Conservation (phyloP, 2,113 vertebrate species). For the Plestiodon gilberti region DNA sequence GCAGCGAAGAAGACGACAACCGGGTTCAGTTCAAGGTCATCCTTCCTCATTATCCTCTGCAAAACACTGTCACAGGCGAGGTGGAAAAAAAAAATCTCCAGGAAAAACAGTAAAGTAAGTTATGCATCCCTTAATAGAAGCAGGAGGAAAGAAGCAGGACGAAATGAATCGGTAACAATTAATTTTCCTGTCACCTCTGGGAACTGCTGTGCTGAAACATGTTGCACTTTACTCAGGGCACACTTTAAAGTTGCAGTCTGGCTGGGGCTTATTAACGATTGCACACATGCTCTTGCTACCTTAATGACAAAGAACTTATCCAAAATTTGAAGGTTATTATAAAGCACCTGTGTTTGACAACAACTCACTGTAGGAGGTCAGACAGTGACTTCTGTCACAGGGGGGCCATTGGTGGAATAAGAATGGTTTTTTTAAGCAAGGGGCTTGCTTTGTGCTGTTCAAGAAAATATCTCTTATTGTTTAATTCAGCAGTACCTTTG, state of each 20-base stretch:
- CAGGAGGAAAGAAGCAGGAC: not conserved
- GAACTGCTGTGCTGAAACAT: rapidly evolving
- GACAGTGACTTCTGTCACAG: constrained; percentile 13
- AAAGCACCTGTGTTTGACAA: constrained; percentile 17
- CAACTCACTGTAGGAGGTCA: not conserved
- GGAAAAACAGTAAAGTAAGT: not conserved
- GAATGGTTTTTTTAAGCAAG: constrained; percentile 12
- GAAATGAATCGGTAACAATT: not conserved
- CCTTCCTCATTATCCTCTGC: rapidly evolving
- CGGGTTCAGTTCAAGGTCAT: not conserved
- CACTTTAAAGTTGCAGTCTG: constrained; percentile 22
- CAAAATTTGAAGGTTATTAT: constrained; percentile 9
- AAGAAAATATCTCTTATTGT: constrained; percentile 13
- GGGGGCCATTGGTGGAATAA: constrained; percentile 19
- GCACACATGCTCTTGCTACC: constrained; percentile 18
- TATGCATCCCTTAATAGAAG: not conserved
- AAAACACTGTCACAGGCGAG: not conserved
- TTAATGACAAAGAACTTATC: constrained; percentile 8
- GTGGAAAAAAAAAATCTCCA: too few species aligned
- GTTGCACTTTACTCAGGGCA: not conserved
- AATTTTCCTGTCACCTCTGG: constrained; percentile 3
- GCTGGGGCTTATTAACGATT: not conserved
- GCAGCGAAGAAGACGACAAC: not conserved
- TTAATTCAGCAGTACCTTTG: not conserved
- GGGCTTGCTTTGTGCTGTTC: not conserved